Base-by-base conservation (phyloP, 2,113 vertebrate genomes). In the Labeo rohita region DNA sequence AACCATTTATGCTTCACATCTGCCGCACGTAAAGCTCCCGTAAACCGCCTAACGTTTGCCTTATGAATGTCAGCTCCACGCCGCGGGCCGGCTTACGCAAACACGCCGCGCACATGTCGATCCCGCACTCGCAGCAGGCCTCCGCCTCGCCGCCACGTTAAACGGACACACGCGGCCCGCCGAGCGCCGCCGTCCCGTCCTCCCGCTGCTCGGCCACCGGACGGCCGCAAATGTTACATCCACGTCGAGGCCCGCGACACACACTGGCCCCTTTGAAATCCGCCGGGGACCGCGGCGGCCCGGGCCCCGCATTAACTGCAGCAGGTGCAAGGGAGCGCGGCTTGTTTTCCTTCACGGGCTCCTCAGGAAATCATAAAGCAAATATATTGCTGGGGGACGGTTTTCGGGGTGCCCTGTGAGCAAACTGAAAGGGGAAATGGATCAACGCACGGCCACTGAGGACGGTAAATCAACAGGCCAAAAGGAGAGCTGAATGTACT, bases 281-380 rank as follows among this genome's bases (percentile, higher is more conserved):
- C 94, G 87, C 90, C 84, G 81, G 84, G 61, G 61, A 61, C 65
- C 84, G 0, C 5, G 74, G 65, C 66, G 50, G 90, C 66, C 16
- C 16, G 56, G 56, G 56, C 21, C 56, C 56, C 21, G 56, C 93
- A 90, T 95, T 92, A 94, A 95, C 94, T 92, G 90, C 88, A 95
- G 91, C 96, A 98, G 96, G 96, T 97, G 96, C 93, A 93, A 36
- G 91, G 72, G 90, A 75, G 88, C 23, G 23, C 15, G 54, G 77
- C 81, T 87, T 91, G 94, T 95, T 96, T 89, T 96, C 91, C 93
- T 95, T 95, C 92, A 91, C 93, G 85, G 88, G 91, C 91, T 95
- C 91, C 91, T 90, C 92, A 95, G 96, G 94, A 96, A 96, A 96
- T 95, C 95, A 96, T 95, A 96, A 96, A 96, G 92, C 94, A 96